phyloP scores from a whole-genome alignment of 2,113 vertebrate species.

The Brienomyrus brachyistius region DNA sequence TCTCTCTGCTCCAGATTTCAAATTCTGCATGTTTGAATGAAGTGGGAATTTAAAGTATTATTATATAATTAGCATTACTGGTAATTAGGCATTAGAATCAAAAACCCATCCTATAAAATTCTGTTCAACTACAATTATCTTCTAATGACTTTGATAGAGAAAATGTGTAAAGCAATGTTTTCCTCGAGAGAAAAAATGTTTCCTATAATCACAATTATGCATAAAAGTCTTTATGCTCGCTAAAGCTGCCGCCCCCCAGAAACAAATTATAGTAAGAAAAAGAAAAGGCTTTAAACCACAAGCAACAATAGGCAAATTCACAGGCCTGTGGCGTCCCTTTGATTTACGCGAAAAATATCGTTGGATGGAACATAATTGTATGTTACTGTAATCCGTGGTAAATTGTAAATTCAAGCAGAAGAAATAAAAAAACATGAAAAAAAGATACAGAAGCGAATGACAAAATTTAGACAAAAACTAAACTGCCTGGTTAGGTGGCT shows the following conservation, averaged over 20 bases:
- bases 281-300: background rate
- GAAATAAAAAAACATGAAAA: background rate
- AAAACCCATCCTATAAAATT: constrained; percentile 1
- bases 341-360: background rate
- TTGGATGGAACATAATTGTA: background rate
- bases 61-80: constrained; percentile 1
- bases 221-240: background rate
- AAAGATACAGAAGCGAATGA: background rate
- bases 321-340: background rate
- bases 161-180: background rate
- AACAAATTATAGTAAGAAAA: background rate
- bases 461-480: background rate
- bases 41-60: background rate
- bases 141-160: background rate
- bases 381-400: background rate
- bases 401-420: background rate
- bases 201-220: background rate
- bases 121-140: background rate
- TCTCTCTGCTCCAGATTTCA: background rate
- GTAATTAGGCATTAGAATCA: background rate
- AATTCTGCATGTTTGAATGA: background rate
- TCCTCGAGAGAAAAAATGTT: background rate
- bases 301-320: background rate
- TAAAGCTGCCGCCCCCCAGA: background rate
- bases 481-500: background rate